Conservation (phyloP, 2,888 invertebrate genomes). For the Furcula furcula region DNA sequence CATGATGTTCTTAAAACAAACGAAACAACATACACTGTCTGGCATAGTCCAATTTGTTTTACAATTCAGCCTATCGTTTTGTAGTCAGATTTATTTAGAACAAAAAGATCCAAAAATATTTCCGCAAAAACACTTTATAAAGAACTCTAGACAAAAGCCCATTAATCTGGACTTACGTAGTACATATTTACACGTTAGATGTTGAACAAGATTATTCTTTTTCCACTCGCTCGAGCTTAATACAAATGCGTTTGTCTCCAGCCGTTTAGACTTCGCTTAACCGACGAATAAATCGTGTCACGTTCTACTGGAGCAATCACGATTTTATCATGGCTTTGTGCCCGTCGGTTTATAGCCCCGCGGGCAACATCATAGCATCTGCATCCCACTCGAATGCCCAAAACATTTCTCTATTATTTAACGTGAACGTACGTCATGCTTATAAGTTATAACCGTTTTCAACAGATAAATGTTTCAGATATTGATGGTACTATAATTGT, state of each 20-base stretch:
- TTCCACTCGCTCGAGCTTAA: conserved; percentile 5
- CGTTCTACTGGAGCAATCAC: conserved; percentile 52
- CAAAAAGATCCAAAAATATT: no score
- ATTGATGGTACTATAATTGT: no score
- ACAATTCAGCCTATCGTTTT: no score
- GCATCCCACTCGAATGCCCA: conserved; percentile 30
- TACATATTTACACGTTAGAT: not conserved
- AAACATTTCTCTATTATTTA: conserved; percentile 31
- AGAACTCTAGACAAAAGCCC: not conserved
- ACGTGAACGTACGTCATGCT: conserved; percentile 22
- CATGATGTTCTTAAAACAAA: no score
- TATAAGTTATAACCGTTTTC: no score
- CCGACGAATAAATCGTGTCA: conserved; percentile 43
- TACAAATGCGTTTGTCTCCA: conserved; percentile 12
- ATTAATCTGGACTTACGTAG: conserved; percentile 6
- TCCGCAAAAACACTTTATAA: not conserved
- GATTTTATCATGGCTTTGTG: conserved; percentile 51
- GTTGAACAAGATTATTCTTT: conserved; percentile 5
- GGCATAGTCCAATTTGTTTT: no score
- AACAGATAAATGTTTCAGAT: no score
- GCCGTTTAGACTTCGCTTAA: conserved; percentile 16
- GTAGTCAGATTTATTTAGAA: no score
- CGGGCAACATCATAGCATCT: conserved; percentile 33
- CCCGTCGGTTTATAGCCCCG: conserved; percentile 42
- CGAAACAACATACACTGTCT: no score